Conservation (phyloP, 2,113 vertebrate species). For the Pampusana beccarii region DNA sequence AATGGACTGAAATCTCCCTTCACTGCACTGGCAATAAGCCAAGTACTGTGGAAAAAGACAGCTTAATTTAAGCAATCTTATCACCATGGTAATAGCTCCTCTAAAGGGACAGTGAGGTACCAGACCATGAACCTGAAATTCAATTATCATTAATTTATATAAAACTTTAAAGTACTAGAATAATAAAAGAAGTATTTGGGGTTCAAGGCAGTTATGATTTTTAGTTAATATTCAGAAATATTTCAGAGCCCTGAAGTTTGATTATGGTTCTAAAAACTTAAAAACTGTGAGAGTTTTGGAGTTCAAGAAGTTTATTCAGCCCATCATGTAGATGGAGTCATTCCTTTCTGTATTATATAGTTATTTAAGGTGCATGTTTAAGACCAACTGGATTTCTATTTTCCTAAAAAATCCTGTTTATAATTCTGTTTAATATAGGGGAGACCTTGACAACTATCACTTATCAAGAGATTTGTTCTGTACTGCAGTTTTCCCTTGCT, state of each 20-base stretch:
- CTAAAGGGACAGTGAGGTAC: constrained; percentile 34
- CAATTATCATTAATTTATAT: constrained; percentile 57
- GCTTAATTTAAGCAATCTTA: constrained; percentile 58
- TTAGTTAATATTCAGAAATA: background rate
- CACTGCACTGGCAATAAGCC: constrained; percentile 49
- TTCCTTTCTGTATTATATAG: background rate
- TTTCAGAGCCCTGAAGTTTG: background rate
- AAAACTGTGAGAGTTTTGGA: background rate
- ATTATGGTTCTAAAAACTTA: background rate
- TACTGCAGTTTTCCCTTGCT: background rate
- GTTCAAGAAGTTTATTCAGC: background rate
- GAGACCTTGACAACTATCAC: background rate
- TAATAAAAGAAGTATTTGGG: constrained; percentile 10
- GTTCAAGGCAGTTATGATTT: background rate
- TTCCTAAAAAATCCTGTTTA: background rate
- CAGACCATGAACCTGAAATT: constrained; percentile 53
- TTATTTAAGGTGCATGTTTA: background rate
- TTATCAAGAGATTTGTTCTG: background rate
- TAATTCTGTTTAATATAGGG: background rate
- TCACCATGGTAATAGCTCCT: constrained; percentile 55
- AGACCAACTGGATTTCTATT: background rate
- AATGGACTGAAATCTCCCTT: constrained; percentile 65
- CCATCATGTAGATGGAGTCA: background rate
- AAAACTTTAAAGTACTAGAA: constrained; percentile 3
- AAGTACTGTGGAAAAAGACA: constrained; percentile 41